phyloP scores from a whole-genome alignment of 2,113 vertebrate genomes.

The Collichthys lucidus region DNA sequence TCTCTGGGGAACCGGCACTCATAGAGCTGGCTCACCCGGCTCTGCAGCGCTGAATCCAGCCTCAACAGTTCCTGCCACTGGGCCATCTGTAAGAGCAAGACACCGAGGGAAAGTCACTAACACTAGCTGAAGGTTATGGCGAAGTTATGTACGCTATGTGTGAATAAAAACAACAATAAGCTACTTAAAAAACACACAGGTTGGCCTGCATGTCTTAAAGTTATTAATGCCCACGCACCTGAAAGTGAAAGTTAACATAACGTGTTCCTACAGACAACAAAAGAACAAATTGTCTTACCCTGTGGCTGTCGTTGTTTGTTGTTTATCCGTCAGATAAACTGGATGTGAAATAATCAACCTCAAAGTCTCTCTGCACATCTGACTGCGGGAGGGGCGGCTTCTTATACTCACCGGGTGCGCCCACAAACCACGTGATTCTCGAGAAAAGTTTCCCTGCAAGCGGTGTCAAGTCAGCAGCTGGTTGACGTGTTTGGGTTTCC shows the following conservation, averaged over 20 bases:
- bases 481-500: neutral
- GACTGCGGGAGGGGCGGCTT: neutral
- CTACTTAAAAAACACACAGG: no score
- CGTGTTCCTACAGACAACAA: no score
- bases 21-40: conserved; percentile 89
- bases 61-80: conserved; percentile 92
- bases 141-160: no score
- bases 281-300: neutral
- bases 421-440: conserved; percentile 35
- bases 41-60: conserved; percentile 88
- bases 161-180: no score
- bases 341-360: neutral
- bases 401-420: rapidly evolving
- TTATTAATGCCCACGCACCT: no score
- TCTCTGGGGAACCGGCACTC: conserved; percentile 91
- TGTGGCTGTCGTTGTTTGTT: neutral
- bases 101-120: no score
- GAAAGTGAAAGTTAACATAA: no score
- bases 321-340: neutral
- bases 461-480: neutral
- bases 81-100: conserved; percentile 82
- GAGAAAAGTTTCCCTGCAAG: neutral
- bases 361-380: no score
- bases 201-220: no score
- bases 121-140: no score